phyloP scores from a whole-genome alignment of 2,797 vertebrate species.

The Argyrosomus regius region DNA sequence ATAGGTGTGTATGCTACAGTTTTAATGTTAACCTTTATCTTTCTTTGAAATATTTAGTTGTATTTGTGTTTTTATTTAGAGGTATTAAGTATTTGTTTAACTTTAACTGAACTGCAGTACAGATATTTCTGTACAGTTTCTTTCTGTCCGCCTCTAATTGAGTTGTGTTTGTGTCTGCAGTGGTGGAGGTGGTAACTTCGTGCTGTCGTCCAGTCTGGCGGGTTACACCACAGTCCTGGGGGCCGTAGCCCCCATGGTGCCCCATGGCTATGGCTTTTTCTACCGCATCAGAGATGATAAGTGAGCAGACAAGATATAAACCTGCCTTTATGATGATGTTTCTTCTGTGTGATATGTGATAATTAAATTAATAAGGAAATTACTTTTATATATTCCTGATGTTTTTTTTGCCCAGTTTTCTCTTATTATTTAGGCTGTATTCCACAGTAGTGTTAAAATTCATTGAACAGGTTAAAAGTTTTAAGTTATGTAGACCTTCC shows the following conservation, averaged over 20 bases:
- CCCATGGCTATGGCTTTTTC: constrained; percentile 94
- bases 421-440: no score
- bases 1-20: no score
- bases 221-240: constrained; percentile 92
- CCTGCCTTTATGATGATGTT: not conserved
- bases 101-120: not conserved
- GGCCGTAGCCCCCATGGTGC: constrained; percentile 91
- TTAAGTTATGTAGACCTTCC: not conserved
- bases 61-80: no score
- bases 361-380: no score
- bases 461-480: no score
- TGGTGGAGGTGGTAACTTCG: constrained; percentile 96
- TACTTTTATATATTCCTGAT: no score
- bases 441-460: no score
- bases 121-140: not conserved
- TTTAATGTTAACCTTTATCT: not conserved
- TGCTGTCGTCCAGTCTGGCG: constrained; percentile 94
- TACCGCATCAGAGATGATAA: constrained; percentile 96
- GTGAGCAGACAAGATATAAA: constrained; percentile 74
- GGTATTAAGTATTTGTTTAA: no score
- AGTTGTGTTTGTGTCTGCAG: constrained; percentile 80
- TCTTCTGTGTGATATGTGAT: no score
- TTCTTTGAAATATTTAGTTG: no score
- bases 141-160: constrained; percentile 1
- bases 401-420: no score